Conservation (phyloP, 2,888 invertebrate species). For the Zaprionus lineosus region DNA sequence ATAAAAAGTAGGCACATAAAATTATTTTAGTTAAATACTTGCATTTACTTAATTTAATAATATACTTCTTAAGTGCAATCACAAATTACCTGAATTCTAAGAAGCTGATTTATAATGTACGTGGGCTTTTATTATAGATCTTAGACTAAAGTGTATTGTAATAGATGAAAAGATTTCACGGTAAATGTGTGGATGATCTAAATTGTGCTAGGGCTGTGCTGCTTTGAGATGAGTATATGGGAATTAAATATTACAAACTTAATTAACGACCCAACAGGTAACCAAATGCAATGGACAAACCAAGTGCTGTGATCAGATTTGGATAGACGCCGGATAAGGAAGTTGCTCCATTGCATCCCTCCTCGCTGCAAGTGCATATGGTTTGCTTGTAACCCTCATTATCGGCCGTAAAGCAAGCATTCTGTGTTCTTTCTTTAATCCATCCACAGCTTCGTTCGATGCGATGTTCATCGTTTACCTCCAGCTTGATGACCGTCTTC, state of each 20-base stretch:
- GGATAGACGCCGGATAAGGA: conserved; percentile 23
- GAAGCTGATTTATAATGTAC: too few species aligned
- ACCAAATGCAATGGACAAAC: conserved; percentile 26
- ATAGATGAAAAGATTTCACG: too few species aligned
- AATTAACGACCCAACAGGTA: conserved; percentile 48
- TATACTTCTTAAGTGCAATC: conserved; percentile 40
- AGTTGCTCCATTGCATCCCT: conserved; percentile 85
- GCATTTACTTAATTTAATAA: conserved; percentile 4
- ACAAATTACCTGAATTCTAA: conserved; percentile 26
- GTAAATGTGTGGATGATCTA: too few species aligned
- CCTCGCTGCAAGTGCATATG: conserved; percentile 86
- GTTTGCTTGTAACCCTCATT: conserved; percentile 86
- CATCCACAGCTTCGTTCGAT: conserved; percentile 87
- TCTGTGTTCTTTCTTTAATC: conserved; percentile 71
- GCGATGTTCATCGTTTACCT: conserved; percentile 81
- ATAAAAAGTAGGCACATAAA: too few species aligned
- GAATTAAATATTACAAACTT: too few species aligned
- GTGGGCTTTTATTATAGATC: too few species aligned
- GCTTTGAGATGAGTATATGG: too few species aligned
- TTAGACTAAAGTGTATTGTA: too few species aligned
- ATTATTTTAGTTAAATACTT: conserved; percentile 33
- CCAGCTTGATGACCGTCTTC: conserved; percentile 87
- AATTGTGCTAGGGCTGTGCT: too few species aligned
- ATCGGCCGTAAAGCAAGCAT: conserved; percentile 85
- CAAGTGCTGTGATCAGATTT: conserved; percentile 30